These are phyloP conservation scores for Aphyosemion australe DNA, from an alignment of 2,113 vertebrate species.

Conservation along the genomic window DNA sequence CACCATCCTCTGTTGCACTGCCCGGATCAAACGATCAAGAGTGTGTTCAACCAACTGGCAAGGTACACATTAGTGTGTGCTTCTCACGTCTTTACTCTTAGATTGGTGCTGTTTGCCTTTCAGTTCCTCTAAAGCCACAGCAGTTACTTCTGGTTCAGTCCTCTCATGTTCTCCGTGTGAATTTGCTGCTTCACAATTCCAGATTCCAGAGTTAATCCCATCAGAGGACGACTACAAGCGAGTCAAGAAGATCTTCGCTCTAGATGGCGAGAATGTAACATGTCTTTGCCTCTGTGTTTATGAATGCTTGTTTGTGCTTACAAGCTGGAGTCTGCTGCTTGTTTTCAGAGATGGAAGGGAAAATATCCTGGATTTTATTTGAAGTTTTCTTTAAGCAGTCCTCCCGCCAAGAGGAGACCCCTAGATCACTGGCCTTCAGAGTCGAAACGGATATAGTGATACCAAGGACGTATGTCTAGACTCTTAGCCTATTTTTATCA, in stretches of 20 bases:
- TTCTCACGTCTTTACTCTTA: conserved; percentile 4
- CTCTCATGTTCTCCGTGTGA: conserved; percentile 3
- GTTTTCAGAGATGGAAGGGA: background rate
- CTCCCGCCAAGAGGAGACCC: conserved; percentile 1
- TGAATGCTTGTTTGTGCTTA: conserved; percentile 14
- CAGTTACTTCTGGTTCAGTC: background rate
- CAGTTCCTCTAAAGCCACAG: too few species aligned
- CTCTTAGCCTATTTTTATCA: background rate
- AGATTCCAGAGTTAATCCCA: conserved; percentile 80
- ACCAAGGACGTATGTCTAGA: too few species aligned
- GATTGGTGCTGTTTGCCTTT: background rate
- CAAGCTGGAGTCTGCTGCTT: conserved; percentile 13
- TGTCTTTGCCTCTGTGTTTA: conserved; percentile 15
- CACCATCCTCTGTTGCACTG: conserved; percentile 24
- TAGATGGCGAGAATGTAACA: conserved; percentile 80
- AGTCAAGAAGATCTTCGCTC: conserved; percentile 88
- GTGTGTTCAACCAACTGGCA: conserved; percentile 45
- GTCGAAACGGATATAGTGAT: too few species aligned
- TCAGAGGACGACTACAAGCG: conserved; percentile 86
- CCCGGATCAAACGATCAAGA: conserved; percentile 60
- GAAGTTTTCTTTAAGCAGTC: too few species aligned
- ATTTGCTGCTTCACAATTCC: conserved; percentile 68
- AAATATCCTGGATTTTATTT: too few species aligned
- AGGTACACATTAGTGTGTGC: conserved; percentile 22
- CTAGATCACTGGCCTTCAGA: too few species aligned